Evolutionary conservation across 1,140 invertebrate genomes (phyloP), one percentile per base, ranked within the genome.

Genomic region (Philotrypesis tridentata): DNA sequence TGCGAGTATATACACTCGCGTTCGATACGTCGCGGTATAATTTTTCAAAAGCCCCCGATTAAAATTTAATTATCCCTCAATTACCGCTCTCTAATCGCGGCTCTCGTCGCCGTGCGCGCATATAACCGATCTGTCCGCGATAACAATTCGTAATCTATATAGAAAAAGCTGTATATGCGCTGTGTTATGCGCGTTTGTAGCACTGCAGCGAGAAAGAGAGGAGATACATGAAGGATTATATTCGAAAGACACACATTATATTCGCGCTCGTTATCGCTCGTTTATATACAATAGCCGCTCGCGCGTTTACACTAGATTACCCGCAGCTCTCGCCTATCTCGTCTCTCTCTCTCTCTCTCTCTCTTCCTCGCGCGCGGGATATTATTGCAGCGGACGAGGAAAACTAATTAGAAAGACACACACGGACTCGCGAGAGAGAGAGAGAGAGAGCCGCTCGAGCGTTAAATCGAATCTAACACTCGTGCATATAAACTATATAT

Each of bases 31-130:
- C 17, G 17, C 9, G 6, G 6, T 11, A 43, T 79, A 25, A 27
- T 80, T 82, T 82, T 82, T 43, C 23, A 33, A 60, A 78, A 68
- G 79, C 65, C 76, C 23, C 21, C 33, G 25, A 65, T 65, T 65
- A 25, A 65, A 33, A 65, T 25, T 65, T 65, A 65, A 65, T 65
- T 29, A 65, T 65, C 27, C 61, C 27, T 65, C 27, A 65, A 65
- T 65, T 65, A 65, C 23, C 17, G 23, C 27, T 27, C 25, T 55
- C 48, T 55, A 55, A 55, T 55, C 48, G 48, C 48, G 48, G 48
- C 48, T 17, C 48, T 2, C 12, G 2, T n/a, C n/a, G n/a, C n/a
- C n/a, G n/a, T n/a, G n/a, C n/a, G n/a, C n/a, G n/a, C n/a, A n/a
- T n/a, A n/a, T n/a, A n/a, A n/a, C n/a, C 61, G 61, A 65, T 65